Percentiles rank a stretch among this genome's conserved stretches.
phyloP scores from a whole-genome alignment of 1,140 invertebrate genomes.

The Zaprionus inermis region DNA sequence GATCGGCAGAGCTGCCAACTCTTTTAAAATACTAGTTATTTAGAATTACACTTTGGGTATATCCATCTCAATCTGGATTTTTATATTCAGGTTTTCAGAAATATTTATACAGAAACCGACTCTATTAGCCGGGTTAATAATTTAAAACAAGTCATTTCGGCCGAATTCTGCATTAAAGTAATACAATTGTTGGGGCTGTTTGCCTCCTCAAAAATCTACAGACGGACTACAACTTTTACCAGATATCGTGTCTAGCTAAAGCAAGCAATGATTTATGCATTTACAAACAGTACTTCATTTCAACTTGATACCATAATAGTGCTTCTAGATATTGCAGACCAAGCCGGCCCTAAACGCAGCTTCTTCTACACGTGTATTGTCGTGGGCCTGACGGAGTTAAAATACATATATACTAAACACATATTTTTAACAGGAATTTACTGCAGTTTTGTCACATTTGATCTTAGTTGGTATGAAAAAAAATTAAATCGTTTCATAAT shows the following conservation, averaged over 20 bases:
- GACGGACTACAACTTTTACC: neutral
- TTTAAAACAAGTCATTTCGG: neutral
- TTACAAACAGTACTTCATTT: neutral
- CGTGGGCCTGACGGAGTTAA: neutral
- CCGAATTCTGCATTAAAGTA: neutral
- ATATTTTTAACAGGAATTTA: slow-evolving; percentile 30
- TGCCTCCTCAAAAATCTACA: neutral
- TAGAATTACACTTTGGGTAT: neutral
- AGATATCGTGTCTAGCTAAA: neutral
- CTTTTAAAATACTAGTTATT: neutral
- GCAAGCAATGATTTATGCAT: neutral
- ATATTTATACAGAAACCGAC: no score
- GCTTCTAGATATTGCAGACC: neutral
- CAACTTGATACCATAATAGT: neutral
- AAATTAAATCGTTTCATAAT: slow-evolving; percentile 26
- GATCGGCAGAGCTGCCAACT: slow-evolving; percentile 21
- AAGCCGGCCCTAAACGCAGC: neutral
- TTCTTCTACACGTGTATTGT: slow-evolving; percentile 3
- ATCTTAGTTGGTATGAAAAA: slow-evolving; percentile 29
- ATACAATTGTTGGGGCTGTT: neutral
- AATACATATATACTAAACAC: slow-evolving; percentile 7
- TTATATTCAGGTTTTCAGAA: no score
- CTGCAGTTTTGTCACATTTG: slow-evolving; percentile 18
- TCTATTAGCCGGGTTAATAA: no score
- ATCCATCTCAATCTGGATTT: no score